Conservation (phyloP, 2,888 invertebrate genomes). For the Mechanitis mazaeus region DNA sequence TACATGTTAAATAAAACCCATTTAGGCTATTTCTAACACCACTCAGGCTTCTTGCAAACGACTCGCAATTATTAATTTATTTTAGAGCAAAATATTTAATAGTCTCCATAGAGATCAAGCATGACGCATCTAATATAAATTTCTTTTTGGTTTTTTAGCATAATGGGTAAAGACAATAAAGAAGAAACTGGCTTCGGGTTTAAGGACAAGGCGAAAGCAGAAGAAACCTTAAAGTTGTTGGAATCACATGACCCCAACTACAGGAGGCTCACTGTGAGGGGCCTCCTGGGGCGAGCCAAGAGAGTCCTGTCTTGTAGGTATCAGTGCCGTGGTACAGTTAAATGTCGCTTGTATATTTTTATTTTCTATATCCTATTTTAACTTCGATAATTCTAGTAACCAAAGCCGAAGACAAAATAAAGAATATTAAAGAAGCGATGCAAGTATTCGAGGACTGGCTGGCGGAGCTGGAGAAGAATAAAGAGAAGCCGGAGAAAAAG, state of each 20-base stretch:
- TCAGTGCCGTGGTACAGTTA: background rate
- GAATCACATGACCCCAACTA: slow-evolving; percentile 81
- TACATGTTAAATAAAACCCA: no score
- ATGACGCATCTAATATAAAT: no score
- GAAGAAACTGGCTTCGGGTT: slow-evolving; percentile 82
- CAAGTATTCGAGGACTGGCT: slow-evolving; percentile 82
- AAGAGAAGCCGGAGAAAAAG: slow-evolving; percentile 48
- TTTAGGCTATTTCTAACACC: no score
- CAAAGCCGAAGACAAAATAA: slow-evolving; percentile 81
- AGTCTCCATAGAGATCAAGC: no score
- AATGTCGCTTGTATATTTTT: background rate
- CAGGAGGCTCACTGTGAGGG: slow-evolving; percentile 79
- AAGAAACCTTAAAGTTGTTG: slow-evolving; percentile 79
- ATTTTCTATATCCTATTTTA: background rate
- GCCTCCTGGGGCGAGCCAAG: slow-evolving; percentile 75
- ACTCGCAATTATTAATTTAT: no score
- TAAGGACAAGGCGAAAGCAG: slow-evolving; percentile 83
- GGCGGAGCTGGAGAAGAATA: slow-evolving; percentile 64
- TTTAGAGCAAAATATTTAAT: no score
- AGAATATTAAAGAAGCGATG: slow-evolving; percentile 82
- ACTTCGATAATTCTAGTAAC: slow-evolving; percentile 65
- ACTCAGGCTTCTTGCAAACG: no score
- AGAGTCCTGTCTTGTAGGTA: slow-evolving; percentile 57
- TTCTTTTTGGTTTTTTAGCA: slow-evolving; percentile 30
- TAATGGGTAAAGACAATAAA: slow-evolving; percentile 72